Percentiles rank a stretch among this genome's conserved stretches.
Conservation (phyloP, 2,797 vertebrate species). For the Mus caroli region DNA sequence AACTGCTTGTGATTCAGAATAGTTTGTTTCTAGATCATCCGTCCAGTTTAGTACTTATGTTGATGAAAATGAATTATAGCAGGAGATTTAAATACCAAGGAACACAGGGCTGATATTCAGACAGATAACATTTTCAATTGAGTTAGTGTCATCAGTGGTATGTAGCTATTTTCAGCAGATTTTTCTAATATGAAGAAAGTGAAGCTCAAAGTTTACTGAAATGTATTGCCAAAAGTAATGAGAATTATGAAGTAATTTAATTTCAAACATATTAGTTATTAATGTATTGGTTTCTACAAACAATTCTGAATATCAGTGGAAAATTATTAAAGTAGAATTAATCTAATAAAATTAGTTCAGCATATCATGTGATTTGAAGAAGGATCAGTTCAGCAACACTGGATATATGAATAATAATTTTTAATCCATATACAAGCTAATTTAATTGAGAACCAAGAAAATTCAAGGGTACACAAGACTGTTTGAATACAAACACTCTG, state of each 20-base stretch:
- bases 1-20: not conserved
- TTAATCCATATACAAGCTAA: not conserved
- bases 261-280: slow-evolving; percentile 4
- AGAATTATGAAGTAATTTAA: slow-evolving; percentile 2
- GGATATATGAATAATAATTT: slow-evolving; percentile 20
- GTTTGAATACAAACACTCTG: not conserved
- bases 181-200: not conserved
- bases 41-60: not conserved
- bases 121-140: slow-evolving; percentile 12
- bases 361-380: not conserved
- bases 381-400: slow-evolving; percentile 12
- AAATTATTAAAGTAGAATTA: slow-evolving; percentile 21
- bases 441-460: not conserved
- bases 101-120: not conserved
- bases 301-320: not conserved
- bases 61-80: slow-evolving; percentile 2
- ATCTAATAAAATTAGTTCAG: slow-evolving; percentile 16
- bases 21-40: not conserved
- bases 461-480: not conserved
- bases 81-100: slow-evolving; percentile 6
- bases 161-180: not conserved
- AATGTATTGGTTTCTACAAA: slow-evolving; percentile 13
- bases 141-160: not conserved
- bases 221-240: not conserved
- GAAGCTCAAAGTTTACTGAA: slow-evolving; percentile 30